phyloP scores from a whole-genome alignment of 2,113 vertebrate genomes.

The Columbina picui region DNA sequence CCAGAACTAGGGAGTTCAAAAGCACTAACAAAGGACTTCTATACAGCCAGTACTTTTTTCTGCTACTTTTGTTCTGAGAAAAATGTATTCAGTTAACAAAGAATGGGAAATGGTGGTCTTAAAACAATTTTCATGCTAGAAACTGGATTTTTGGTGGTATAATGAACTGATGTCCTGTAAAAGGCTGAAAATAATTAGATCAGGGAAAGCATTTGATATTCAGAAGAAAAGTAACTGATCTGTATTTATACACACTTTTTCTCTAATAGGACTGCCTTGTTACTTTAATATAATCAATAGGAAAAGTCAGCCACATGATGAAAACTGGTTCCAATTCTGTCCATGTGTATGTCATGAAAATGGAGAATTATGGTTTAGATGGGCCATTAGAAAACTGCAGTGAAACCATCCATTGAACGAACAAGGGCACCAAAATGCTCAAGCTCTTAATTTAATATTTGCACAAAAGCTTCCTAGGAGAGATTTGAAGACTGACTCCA shows the following conservation, averaged over 20 bases:
- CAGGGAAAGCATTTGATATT: conserved; percentile 66
- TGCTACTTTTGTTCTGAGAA: conserved; percentile 80
- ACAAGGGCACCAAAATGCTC: neutral
- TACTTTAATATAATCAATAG: conserved; percentile 64
- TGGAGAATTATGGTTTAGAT: neutral
- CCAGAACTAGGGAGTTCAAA: conserved; percentile 82
- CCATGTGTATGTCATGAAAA: neutral
- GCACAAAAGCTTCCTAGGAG: neutral
- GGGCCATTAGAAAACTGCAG: neutral
- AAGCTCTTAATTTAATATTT: conserved; percentile 14
- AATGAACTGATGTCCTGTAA: conserved; percentile 78
- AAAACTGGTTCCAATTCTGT: conserved; percentile 31
- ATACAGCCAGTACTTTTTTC: conserved; percentile 78
- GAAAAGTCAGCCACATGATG: conserved; percentile 7
- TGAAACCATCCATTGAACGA: conserved; percentile 1
- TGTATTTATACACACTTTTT: conserved; percentile 63
- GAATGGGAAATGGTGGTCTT: conserved; percentile 79
- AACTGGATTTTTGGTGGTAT: conserved; percentile 77
- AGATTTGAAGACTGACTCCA: neutral
- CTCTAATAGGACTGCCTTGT: conserved; percentile 37
- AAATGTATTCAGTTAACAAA: conserved; percentile 82
- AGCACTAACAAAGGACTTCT: conserved; percentile 82
- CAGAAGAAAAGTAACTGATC: conserved; percentile 66
- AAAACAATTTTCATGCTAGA: conserved; percentile 81
- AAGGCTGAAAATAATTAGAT: conserved; percentile 77